Evolutionary conservation across 2,797 vertebrate species (phyloP).

Genomic region (Acomys russatus): DNA sequence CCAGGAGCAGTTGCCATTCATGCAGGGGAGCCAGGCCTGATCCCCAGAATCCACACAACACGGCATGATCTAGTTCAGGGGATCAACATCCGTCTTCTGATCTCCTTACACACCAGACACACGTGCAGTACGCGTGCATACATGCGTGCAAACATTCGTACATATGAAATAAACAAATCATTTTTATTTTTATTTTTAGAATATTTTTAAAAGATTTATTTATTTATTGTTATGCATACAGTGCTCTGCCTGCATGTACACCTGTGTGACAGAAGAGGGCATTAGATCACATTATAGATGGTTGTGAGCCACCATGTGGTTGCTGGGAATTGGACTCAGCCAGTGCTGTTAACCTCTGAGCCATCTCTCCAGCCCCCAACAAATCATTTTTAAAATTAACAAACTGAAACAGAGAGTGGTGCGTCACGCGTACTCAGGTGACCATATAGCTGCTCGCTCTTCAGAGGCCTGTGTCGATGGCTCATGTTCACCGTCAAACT

Average conservation of each 20-base stretch:
- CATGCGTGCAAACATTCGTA: not conserved
- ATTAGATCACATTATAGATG: too few species aligned
- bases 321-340: too few species aligned
- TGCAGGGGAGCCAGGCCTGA: not conserved
- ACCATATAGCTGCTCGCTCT: not conserved
- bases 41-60: not conserved
- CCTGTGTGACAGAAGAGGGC: too few species aligned
- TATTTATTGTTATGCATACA: too few species aligned
- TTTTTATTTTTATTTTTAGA: too few species aligned
- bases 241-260: too few species aligned
- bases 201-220: too few species aligned
- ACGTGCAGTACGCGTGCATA: not conserved
- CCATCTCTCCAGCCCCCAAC: too few species aligned
- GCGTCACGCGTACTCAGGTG: not conserved
- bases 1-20: not conserved
- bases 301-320: too few species aligned
- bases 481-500: not conserved
- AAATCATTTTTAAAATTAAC: not conserved
- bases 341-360: too few species aligned
- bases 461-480: not conserved
- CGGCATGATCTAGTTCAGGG: not conserved
- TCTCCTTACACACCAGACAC: not conserved
- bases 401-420: too few species aligned
- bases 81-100: not conserved
- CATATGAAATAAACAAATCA: not conserved